Base-by-base conservation (phyloP, 2,888 invertebrate genomes). In the Drosophila emarginata region DNA sequence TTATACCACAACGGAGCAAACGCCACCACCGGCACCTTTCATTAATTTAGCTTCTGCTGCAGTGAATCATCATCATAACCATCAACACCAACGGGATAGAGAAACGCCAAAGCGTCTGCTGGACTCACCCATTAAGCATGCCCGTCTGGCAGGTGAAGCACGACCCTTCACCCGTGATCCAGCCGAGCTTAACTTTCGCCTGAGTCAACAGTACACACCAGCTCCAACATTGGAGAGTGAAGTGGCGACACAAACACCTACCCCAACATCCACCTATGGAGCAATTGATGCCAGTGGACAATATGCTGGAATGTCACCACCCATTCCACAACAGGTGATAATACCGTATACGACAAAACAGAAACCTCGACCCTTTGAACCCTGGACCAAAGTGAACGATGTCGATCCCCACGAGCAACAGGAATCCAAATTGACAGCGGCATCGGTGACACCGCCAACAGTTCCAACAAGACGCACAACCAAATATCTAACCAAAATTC, bases 341-440 rank as follows among this genome's bases (percentile, higher is more conserved):
- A 95, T 97, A 67, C 97, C 97, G 0, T 96, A 96, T 80, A 95
- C 95, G 2, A 94, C 94, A 51, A 94, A 93, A 70, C 93, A 93
- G 62, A 92, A 93, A 14, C 93, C 94, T 6, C 92, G 93, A 59
- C 93, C 93, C 9, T 94, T 94, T 72, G 92, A 92, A 72, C 60
- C 60, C 11, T 60, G 60, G 60, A 45, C 26, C 40, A 59, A 88
- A 64, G 75, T 85, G 12, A 88, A 89, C 45, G 89, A 88, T 56
- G 76, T 87, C 4, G 94, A 94, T 62, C 92, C 92, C 63, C 93
- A 93, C 75, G 93, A 93, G 67, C 90, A 92, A 82, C 88, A 93
- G 91, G 90, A 93, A 80, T 91, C 92, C 67, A 89, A 94, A 91
- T 84, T 92, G 61, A 90, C 92, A 12, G 53, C 70, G 9, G 79